These are phyloP conservation scores for Bacillus rossius DNA, from an alignment of 1,140 invertebrate genomes.

Conservation along the genomic window DNA sequence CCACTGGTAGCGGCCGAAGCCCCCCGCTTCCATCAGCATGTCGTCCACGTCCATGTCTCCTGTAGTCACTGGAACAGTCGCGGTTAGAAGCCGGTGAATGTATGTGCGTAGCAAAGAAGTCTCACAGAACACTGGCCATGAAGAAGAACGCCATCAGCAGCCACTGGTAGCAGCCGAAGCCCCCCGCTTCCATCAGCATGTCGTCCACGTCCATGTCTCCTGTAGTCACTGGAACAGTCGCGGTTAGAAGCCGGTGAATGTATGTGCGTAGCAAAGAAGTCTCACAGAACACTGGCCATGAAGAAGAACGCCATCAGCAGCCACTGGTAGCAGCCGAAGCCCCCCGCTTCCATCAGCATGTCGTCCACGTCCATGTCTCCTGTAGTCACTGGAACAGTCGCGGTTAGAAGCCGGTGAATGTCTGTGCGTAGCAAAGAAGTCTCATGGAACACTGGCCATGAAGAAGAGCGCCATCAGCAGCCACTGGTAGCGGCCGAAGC, in stretches of 20 bases:
- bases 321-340: constrained; percentile 54
- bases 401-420: constrained; percentile 46
- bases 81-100: constrained; percentile 37
- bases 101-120: constrained; percentile 49
- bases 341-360: constrained; percentile 50
- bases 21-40: constrained; percentile 51
- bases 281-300: constrained; percentile 47
- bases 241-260: constrained; percentile 37
- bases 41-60: constrained; percentile 45
- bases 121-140: constrained; percentile 47
- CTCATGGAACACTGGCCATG: constrained; percentile 47
- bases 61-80: too few relatives aligned
- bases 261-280: constrained; percentile 49
- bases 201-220: constrained; percentile 45
- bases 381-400: constrained; percentile 14
- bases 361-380: constrained; percentile 45
- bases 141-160: constrained; percentile 50
- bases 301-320: constrained; percentile 50
- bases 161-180: constrained; percentile 54
- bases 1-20: constrained; percentile 54
- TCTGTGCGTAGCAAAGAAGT: constrained; percentile 50
- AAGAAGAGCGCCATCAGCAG: constrained; percentile 50
- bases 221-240: too few relatives aligned
- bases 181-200: constrained; percentile 50
- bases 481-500: constrained; percentile 54